These are phyloP conservation scores for Stegostoma tigrinum DNA, from an alignment of 2,113 vertebrate genomes.

Conservation along the genomic window DNA sequence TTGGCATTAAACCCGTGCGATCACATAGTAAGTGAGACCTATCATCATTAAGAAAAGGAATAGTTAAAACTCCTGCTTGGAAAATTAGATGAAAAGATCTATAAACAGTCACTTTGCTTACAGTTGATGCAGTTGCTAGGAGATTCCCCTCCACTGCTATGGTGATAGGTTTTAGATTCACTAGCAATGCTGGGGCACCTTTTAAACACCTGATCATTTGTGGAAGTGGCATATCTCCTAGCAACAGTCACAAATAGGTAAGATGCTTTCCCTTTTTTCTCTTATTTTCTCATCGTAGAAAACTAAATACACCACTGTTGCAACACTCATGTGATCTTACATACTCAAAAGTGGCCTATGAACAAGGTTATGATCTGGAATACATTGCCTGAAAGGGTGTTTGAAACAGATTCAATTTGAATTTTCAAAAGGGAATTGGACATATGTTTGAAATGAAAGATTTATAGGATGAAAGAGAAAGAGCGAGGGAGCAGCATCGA, in stretches of 20 bases:
- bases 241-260: conserved; percentile 11
- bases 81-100: conserved; percentile 16
- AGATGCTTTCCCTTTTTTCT: not conserved
- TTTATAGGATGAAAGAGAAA: not conserved
- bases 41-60: not conserved
- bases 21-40: not conserved
- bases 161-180: conserved; percentile 22
- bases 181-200: not conserved
- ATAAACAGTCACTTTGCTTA: conserved; percentile 14
- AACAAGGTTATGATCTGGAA: not conserved
- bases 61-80: not conserved
- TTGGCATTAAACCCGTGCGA: not conserved
- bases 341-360: not conserved
- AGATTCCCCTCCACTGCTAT: conserved; percentile 35
- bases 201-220: conserved; percentile 15
- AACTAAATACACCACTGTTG: not conserved
- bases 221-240: not conserved
- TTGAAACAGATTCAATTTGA: not conserved
- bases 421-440: not conserved
- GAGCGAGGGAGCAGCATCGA: not conserved
- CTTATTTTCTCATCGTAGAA: not conserved
- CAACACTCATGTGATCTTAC: not conserved
- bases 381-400: not conserved
- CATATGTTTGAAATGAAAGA: not conserved
- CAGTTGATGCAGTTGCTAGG: conserved; percentile 29